These are phyloP conservation scores for Agrochola lota DNA, from an alignment of 2,888 invertebrate genomes.

Conservation along the genomic window DNA sequence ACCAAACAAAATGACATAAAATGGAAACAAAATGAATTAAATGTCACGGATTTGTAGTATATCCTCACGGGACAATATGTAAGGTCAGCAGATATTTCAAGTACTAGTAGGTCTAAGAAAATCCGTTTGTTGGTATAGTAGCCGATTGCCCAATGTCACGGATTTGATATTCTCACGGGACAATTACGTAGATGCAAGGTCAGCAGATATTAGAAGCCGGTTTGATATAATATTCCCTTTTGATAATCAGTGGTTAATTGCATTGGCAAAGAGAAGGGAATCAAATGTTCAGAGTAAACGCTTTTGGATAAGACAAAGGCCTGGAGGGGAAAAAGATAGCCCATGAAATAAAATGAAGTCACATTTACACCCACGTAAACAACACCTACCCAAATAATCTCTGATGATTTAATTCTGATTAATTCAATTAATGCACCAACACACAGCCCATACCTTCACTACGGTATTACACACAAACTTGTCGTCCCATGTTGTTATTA, in stretches of 20 bases:
- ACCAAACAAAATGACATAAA: no score
- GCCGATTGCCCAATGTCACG: neutral
- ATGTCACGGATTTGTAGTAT: no score
- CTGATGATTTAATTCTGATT: neutral
- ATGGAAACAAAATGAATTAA: no score
- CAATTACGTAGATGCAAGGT: no score
- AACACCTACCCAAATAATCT: neutral
- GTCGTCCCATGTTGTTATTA: conserved; percentile 50
- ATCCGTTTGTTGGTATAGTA: neutral
- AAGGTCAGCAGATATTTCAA: neutral
- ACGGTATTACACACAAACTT: conserved; percentile 29
- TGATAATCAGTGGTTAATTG: no score
- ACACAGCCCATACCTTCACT: neutral
- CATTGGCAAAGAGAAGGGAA: no score
- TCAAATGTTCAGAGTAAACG: no score
- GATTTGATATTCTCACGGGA: neutral
- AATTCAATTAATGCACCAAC: conserved; percentile 27
- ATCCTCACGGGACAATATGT: no score
- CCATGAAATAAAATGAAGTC: neutral
- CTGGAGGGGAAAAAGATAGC: neutral
- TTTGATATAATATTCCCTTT: no score
- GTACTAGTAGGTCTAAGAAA: neutral
- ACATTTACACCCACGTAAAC: neutral
- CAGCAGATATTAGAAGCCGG: no score
- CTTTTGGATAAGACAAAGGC: no score